Evolutionary conservation across 53 echinoderm and acorn worm genomes (phyloP).

Genomic region (Luidia sarsii): DNA sequence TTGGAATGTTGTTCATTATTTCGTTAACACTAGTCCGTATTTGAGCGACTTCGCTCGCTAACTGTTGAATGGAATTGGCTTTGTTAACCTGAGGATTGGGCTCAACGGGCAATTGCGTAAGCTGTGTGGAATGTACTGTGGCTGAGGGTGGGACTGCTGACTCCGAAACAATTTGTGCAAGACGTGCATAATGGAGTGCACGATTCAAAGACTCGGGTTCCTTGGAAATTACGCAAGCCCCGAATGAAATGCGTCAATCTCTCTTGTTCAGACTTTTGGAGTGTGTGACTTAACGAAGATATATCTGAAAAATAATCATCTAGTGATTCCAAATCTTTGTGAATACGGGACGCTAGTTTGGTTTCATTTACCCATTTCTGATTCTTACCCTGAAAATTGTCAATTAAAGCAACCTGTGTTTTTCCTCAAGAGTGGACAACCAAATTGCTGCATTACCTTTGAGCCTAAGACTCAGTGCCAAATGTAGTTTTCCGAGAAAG

Average conservation of each 20-base stretch:
- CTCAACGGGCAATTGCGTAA: background rate
- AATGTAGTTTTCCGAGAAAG: conserved; percentile 1
- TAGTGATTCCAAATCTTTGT: no score
- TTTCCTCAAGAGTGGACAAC: conserved; percentile 21
- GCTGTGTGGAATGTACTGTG: conserved; percentile 8
- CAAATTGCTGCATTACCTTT: no score
- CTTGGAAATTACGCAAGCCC: conserved; percentile 5
- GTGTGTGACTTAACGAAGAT: no score
- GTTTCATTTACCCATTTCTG: no score
- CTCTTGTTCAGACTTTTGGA: no score
- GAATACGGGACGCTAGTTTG: conserved; percentile 19
- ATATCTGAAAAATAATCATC: no score
- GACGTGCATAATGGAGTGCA: conserved; percentile 33
- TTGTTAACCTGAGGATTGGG: background rate
- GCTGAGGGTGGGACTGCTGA: background rate
- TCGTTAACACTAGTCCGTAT: conserved; percentile 9
- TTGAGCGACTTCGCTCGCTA: background rate
- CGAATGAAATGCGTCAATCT: no score
- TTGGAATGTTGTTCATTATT: background rate
- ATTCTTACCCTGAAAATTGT: no score
- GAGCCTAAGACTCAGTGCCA: conserved; percentile 23
- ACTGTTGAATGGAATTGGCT: background rate
- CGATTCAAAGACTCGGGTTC: conserved; percentile 31
- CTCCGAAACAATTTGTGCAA: conserved; percentile 1
- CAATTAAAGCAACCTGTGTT: no score